Evolutionary conservation across 2,797 vertebrate genomes (phyloP).

Genomic region (Graptemys geographica): DNA sequence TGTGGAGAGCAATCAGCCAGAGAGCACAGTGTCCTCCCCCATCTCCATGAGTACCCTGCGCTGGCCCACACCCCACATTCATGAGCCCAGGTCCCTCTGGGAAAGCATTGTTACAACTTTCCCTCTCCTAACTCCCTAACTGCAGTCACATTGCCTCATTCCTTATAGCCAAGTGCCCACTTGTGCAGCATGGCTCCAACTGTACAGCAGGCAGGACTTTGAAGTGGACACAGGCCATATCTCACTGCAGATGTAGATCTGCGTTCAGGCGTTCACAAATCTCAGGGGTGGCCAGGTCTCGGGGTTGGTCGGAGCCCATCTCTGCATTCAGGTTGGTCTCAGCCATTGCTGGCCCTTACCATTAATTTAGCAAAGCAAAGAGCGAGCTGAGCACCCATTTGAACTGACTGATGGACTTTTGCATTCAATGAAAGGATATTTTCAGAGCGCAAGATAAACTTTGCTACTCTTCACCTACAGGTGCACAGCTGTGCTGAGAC

Average conservation of each 20-base stretch:
- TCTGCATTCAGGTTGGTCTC: background rate
- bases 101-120: no score
- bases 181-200: background rate
- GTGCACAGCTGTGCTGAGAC: background rate
- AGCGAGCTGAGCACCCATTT: background rate
- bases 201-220: background rate
- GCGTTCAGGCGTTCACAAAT: background rate
- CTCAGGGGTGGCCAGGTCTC: background rate
- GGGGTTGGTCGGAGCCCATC: background rate
- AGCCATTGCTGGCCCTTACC: no score
- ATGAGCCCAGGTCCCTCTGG: no score
- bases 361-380: background rate
- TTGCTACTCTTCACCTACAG: background rate
- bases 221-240: background rate
- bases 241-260: background rate
- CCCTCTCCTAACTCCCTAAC: no score
- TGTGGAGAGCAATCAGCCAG: no score
- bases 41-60: no score
- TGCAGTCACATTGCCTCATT: background rate
- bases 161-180: background rate
- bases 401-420: background rate
- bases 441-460: background rate
- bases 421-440: background rate
- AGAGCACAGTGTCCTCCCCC: no score
- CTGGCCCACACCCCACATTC: no score